Base-by-base conservation (phyloP, 2,113 vertebrate genomes). In the Scomber japonicus region DNA sequence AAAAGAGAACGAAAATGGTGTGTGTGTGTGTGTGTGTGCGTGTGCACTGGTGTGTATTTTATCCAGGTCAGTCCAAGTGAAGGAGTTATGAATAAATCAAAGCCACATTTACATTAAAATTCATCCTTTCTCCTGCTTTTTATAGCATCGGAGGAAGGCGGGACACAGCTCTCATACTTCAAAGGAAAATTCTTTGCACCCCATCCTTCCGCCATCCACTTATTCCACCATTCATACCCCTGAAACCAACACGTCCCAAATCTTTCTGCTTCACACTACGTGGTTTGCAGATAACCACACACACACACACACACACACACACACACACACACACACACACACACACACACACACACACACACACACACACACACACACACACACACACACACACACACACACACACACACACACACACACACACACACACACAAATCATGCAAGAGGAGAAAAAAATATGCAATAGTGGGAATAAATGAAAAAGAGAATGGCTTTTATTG, bases 61-160 rank as follows among this genome's bases (percentile, higher is more conserved):
- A 88, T 82, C 71, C 84, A 89, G 84, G 86, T 89, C 90, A 90
- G 80, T 24, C 75, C 63, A 49, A 85, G 71, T 44, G 75, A 82
- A 79, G 24, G 63, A 75, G 80, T 80, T 67, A 87, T 90, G 89
- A 93, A 93, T 92, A 91, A 93, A 90, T 89, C 81, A 91, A 87
- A 85, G 78, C 57, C 70, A 66, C 80, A 88, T 80, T 85, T 83
- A 72, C 90, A 91, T 90, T 92, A 85, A 91, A 91, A 90, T 92
- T 87, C 49, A 91, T 81, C 66, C 61, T 53, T 35, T 59, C 60
- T 54, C 76, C 72, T 27, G 76, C 88, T 88, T 91, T 90, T 89
- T 82, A 87, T 81, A 85, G 70, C 78, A 70, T 50, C 44, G 6
- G 54, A 62, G 57, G 54, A 67, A 78, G 63, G 65, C 51, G 40